Evolutionary conservation across 2,113 vertebrate species (phyloP).

Genomic region (Ailurus styani): DNA sequence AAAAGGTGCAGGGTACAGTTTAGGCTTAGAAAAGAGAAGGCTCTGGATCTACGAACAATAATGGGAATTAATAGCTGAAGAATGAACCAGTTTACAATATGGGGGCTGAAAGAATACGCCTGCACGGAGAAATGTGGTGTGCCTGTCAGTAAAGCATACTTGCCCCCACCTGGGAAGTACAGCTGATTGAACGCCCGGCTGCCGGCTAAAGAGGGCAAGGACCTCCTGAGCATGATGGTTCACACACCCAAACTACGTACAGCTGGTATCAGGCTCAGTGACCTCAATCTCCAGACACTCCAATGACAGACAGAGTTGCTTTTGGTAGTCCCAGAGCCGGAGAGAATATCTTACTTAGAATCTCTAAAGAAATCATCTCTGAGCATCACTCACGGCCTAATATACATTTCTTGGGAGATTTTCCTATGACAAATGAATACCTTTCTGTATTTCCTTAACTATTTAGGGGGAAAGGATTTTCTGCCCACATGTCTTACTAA

Average conservation of each 20-base stretch:
- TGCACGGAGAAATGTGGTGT: neutral
- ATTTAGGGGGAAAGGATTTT: neutral
- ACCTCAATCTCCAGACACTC: neutral
- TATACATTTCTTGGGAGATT: neutral
- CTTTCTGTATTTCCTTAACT: neutral
- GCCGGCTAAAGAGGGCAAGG: fast-evolving
- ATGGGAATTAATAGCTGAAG: neutral
- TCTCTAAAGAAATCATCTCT: neutral
- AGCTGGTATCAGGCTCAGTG: neutral
- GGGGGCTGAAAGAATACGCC: neutral
- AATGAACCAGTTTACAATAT: neutral
- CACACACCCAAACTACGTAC: fast-evolving
- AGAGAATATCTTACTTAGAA: neutral
- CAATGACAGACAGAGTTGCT: neutral
- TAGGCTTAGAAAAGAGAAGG: neutral
- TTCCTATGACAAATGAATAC: conserved; percentile 20
- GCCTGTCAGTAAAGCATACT: neutral
- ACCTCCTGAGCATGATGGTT: neutral
- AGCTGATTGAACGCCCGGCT: neutral
- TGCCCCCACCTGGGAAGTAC: fast-evolving
- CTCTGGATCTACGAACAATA: neutral
- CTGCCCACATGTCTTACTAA: neutral
- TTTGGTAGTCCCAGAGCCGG: neutral
- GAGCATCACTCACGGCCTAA: neutral
- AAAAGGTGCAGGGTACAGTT: neutral